A percentile compares a stretch with the other conserved stretches of the same genome.
These are phyloP conservation scores for Branchellion lobata DNA, from an alignment of 2,888 invertebrate species.

Conservation along the genomic window DNA sequence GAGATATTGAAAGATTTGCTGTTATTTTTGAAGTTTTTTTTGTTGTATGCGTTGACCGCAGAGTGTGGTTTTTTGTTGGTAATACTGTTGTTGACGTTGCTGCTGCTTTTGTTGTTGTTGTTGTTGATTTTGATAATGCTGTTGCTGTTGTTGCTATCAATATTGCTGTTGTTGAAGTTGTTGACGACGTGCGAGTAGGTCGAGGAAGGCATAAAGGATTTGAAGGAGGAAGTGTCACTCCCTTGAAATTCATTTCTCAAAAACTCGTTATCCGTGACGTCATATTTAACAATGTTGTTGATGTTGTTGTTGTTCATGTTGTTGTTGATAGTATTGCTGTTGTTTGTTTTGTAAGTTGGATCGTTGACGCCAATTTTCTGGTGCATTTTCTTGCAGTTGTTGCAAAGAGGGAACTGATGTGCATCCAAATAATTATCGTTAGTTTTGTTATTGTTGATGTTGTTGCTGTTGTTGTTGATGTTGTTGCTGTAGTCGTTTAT, in stretches of 20 bases:
- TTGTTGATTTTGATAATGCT: constrained; percentile 15
- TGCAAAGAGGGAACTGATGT: no score
- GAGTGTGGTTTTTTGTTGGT: background rate
- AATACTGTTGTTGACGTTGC: constrained; percentile 30
- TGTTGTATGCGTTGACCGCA: constrained; percentile 19
- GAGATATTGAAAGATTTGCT: constrained; percentile 14
- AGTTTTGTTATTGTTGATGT: no score
- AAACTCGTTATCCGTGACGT: constrained; percentile 19
- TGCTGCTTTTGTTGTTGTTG: constrained; percentile 26
- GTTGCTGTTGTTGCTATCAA: background rate
- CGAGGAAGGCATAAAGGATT: no score
- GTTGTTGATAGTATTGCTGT: background rate
- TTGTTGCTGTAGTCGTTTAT: no score
- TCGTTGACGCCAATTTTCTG: no score
- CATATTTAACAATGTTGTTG: constrained; percentile 15
- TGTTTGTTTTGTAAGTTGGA: background rate
- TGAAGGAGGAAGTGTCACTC: no score
- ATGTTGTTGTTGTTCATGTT: constrained; percentile 20
- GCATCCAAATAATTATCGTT: no score
- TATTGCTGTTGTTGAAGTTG: background rate
- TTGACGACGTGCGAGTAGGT: no score
- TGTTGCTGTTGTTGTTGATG: no score
- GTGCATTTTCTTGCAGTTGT: no score
- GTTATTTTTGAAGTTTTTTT: background rate
- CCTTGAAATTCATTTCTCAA: no score